These are phyloP conservation scores for Cassiopea andromeda DNA, from an alignment of 30 jellyfish, hydroid and myxozoan species.

Conservation along the genomic window DNA sequence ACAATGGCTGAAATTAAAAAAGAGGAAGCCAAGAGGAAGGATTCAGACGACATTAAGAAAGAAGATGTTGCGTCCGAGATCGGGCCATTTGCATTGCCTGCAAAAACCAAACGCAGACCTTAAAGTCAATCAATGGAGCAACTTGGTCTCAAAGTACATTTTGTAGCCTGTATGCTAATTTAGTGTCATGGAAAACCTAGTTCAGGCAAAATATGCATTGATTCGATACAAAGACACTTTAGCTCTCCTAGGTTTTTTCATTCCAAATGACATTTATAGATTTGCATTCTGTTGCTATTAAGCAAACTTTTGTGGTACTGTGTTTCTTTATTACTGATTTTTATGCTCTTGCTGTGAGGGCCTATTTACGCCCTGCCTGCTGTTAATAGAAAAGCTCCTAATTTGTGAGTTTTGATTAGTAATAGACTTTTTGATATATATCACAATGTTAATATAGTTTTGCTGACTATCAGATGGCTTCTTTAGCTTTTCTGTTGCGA, in stretches of 20 bases:
- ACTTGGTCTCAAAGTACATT: too few relatives aligned
- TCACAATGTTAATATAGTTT: background rate
- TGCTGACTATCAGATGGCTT: background rate
- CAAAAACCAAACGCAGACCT: conserved; percentile 1
- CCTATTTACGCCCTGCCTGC: too few relatives aligned
- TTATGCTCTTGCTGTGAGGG: too few relatives aligned
- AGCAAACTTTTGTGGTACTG: background rate
- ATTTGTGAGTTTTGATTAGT: background rate
- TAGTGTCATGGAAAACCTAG: background rate
- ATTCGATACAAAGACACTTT: background rate
- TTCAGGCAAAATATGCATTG: background rate
- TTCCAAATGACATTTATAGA: too few relatives aligned
- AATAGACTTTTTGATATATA: too few relatives aligned
- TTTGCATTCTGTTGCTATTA: background rate
- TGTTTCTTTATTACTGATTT: background rate
- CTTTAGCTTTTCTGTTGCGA: background rate
- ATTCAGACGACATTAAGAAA: background rate
- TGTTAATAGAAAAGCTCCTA: too few relatives aligned
- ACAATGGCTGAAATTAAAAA: conserved; percentile 57
- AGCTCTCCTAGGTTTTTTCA: too few relatives aligned
- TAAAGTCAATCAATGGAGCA: background rate
- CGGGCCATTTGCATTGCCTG: conserved; percentile 13
- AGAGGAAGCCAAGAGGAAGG: background rate
- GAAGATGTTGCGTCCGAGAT: background rate
- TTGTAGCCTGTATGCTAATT: too few relatives aligned